Evolutionary conservation across 2,797 vertebrate genomes (phyloP), one percentile per base, ranked within the genome.

Genomic region (Artibeus lituratus): DNA sequence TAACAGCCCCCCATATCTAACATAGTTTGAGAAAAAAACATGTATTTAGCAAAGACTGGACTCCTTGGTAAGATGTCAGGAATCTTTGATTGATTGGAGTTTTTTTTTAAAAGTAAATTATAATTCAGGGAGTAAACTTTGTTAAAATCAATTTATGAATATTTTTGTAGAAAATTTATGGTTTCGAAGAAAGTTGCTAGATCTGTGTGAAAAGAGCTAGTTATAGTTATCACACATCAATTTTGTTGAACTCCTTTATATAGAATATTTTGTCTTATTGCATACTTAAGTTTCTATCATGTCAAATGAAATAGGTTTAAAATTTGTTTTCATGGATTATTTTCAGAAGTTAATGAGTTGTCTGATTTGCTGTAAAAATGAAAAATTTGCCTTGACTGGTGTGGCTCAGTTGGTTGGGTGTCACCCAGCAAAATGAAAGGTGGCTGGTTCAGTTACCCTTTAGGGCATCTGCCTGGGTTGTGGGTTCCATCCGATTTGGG

Each of bases 21-120:
- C 90, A 94, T 93, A 92, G 96, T 98, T 97, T 97, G 93, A 69
- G 96, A 22, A 96, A 88, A 80, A 67, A 67, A 67, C n/a, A 32
- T 76, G n/a, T 51, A 35, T 73, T 26, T 90, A 51, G 26, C 14
- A 44, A 84, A 92, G 62, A 72, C 15, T 19, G 51, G 14, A 72
- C 15, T 92, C 22, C 24, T 77, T 89, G 37, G 39, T 91, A 65
- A 86, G 37, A 44, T 67, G 19, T 62, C 21, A 57, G 83, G 6
- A 77, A 83, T 70, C 32, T 83, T 70, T 70, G 70, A 59, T 70
- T 39, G 29, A 74, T 73, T 73, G 21, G 35, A 62, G 26, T n/a
- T n/a, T n/a, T n/a, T n/a, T n/a, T 90, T 10, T 29, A 70, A 51
- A 80, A 55, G 57, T 29, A 32, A 57, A 51, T 49, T 15, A 44